Percentiles rank a stretch among this genome's conserved stretches.
Evolutionary conservation across 2,113 vertebrate genomes (phyloP).

Genomic region (Tamias sibiricus): DNA sequence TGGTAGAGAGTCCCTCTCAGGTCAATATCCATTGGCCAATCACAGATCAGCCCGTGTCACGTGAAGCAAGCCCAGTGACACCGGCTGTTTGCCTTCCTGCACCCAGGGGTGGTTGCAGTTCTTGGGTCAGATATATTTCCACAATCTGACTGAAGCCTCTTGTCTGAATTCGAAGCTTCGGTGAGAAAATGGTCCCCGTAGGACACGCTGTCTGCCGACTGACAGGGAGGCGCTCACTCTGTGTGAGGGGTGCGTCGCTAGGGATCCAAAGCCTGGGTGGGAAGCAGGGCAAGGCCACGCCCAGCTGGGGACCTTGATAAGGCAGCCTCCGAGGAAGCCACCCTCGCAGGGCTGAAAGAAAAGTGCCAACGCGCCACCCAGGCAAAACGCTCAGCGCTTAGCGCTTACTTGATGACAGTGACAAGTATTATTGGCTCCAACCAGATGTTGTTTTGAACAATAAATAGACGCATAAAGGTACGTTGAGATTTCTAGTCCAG

Average conservation of each 20-base stretch:
- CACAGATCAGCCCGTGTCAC: background rate
- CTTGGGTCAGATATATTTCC: background rate
- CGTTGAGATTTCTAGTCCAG: background rate
- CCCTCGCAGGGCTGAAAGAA: background rate
- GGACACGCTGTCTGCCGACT: background rate
- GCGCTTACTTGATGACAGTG: background rate
- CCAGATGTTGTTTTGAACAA: background rate
- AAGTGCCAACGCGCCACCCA: background rate
- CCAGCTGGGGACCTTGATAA: background rate
- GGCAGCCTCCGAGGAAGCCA: background rate
- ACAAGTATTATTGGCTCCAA: background rate
- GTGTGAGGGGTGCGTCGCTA: too few species aligned
- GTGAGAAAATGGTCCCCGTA: background rate
- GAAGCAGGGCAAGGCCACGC: too few species aligned
- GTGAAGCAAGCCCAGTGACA: background rate
- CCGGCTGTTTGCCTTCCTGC: fast-evolving
- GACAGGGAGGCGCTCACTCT: fast-evolving
- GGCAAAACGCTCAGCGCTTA: too few species aligned
- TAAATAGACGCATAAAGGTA: background rate
- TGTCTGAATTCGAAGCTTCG: background rate
- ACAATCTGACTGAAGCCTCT: background rate
- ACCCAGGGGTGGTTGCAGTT: fast-evolving
- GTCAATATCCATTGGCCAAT: background rate
- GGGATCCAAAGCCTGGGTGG: background rate
- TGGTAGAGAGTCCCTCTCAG: background rate